Base-by-base conservation (phyloP, 2,113 vertebrate genomes). In the Potamarius usumacintae region DNA sequence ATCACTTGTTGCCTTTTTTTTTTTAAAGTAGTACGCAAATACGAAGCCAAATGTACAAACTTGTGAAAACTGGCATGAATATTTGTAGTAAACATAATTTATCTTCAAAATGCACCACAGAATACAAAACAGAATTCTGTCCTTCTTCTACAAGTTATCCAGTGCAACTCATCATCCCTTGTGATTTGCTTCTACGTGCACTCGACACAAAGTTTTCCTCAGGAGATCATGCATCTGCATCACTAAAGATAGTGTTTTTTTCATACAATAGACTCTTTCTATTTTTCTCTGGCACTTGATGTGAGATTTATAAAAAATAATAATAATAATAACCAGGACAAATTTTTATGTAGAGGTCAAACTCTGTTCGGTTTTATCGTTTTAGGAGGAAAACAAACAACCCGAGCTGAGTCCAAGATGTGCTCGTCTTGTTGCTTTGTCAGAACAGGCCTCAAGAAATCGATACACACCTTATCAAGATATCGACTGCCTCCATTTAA, bases 341-440 rank as follows among this genome's bases (percentile, higher is more conserved):
- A 7, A 0, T 17, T 55, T 78, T 78, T 17, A 55, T 27, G 11
- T 17, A 57, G 55, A 55, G 5, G 25, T 55, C 12, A 27, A 53
- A 15, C 25, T 82, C 78, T 25, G 18, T 2, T 6, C 11, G 15
- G 34, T 42, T 60, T 25, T 62, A 82, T 82, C 34, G 50, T 83
- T 52, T 65, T 9, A n/a, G 18, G 17, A 69, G 12, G 11, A 22
- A 79, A 17, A 81, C 27, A 71, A 58, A 55, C 48, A 52, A 63
- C 63, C 18, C 14, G 78, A 58, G 57, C 57, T 60, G n/a, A 12
- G 85, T 84, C 87, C 85, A 80, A 67, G 65, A 53, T 81, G 88
- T 84, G 57, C 74, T 48, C 48, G 79, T 27, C 14, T 42, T 34
- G 65, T 60, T 42, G 71, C 63, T 77, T 65, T 18, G 50, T 15